Evolutionary conservation across 2,888 invertebrate species (phyloP).

Genomic region (Drosophila merina): DNA sequence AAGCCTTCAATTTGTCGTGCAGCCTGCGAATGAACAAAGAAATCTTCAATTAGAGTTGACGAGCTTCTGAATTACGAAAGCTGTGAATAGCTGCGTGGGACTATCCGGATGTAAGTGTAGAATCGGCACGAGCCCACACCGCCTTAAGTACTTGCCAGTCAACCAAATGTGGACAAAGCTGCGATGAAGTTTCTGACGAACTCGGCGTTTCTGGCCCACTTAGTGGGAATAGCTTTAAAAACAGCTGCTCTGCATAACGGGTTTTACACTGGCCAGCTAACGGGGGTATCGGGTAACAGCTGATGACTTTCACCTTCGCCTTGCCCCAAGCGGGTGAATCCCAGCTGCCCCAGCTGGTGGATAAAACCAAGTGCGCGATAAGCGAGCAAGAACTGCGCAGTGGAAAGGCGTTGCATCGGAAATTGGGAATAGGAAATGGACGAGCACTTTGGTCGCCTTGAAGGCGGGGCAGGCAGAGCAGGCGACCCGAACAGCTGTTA

Average conservation of each 20-base stretch:
- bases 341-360: background rate
- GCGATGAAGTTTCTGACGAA: background rate
- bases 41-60: slow-evolving; percentile 17
- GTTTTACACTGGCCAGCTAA: slow-evolving; percentile 22
- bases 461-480: background rate
- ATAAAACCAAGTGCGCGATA: slow-evolving; percentile 15
- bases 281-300: slow-evolving; percentile 46
- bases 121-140: background rate
- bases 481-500: slow-evolving; percentile 32
- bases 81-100: background rate
- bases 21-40: slow-evolving; percentile 41
- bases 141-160: background rate
- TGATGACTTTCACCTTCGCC: slow-evolving; percentile 77
- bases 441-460: background rate
- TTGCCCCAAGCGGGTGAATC: slow-evolving; percentile 24
- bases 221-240: slow-evolving; percentile 21
- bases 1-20: slow-evolving; percentile 60
- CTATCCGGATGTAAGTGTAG: slow-evolving; percentile 22
- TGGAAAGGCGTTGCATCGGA: background rate
- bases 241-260: slow-evolving; percentile 41
- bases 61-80: slow-evolving; percentile 13
- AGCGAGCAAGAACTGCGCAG: slow-evolving; percentile 4
- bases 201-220: slow-evolving; percentile 13
- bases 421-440: slow-evolving; percentile 4
- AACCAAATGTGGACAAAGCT: slow-evolving; percentile 5